Conservation (phyloP, 1,140 invertebrate species). For the Hycleus phaleratus region DNA sequence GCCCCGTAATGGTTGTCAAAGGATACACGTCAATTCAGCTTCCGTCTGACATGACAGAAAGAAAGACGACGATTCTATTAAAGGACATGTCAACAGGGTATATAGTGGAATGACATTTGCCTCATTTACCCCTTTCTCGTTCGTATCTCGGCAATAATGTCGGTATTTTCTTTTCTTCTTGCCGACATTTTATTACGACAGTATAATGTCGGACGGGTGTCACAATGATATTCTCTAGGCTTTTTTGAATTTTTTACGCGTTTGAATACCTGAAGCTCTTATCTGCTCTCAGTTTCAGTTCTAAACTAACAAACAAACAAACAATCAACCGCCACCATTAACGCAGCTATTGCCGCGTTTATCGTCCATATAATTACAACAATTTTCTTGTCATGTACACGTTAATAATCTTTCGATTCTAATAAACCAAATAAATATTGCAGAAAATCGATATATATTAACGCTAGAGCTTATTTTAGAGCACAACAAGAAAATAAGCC, state of each 20-base stretch:
- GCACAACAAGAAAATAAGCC: too few species aligned
- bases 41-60: too few species aligned
- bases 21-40: too few species aligned
- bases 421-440: too few species aligned
- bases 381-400: too few species aligned
- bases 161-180: constrained; percentile 8
- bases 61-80: not conserved
- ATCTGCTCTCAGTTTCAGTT: constrained; percentile 18
- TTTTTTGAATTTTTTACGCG: constrained; percentile 17
- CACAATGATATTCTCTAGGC: constrained; percentile 10
- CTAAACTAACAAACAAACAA: too few species aligned
- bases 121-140: constrained; percentile 11
- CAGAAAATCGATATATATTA: too few species aligned
- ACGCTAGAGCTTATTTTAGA: too few species aligned
- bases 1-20: not conserved
- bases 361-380: too few species aligned
- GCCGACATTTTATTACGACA: constrained; percentile 13
- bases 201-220: constrained; percentile 13
- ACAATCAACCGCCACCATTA: too few species aligned
- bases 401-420: too few species aligned
- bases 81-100: not conserved
- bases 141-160: not conserved
- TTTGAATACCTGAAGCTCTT: constrained; percentile 15
- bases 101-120: not conserved
- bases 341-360: too few species aligned